Base-by-base conservation (phyloP, 1,140 invertebrate genomes). In the Euborellia annulipes region DNA sequence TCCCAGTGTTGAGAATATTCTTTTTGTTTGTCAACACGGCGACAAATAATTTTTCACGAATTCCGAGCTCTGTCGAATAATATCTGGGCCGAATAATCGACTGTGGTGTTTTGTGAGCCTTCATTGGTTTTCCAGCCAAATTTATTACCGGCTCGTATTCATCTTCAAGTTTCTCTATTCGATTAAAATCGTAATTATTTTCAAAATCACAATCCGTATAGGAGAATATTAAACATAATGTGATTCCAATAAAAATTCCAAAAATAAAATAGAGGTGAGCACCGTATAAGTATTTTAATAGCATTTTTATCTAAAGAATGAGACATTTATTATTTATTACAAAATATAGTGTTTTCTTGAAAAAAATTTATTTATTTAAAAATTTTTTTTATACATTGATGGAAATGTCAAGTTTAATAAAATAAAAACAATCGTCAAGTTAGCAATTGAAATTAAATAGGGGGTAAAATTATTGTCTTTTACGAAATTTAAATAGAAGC, bases 11-110 rank as follows among this genome's bases (percentile, higher is more conserved):
- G 46, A 76, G 70, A 6, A 90, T 68, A 50, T 77, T 76, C 38
- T 78, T 70, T 48, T 78, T 73, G 2, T 75, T 78, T 2, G 83
- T 82, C 46, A 91, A 66, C 36, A 91, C 75, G 2, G 79, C 87
- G 16, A 90, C 76, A 55, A 94, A 83, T n/a, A 93, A 59, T 58
- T 88, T 89, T 23, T 90, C 83, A 38, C 79, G 71, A 39, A 96
- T 91, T 2, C 86, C 88, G 23, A 96, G 70, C 64, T 95, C 90
- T 0, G 87, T 90, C 11, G 84, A 87, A 61, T 90, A 92, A 67
- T 91, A 95, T 22, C 89, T 69, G 1, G 89, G 89, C 4, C 91
- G 70, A 23, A 82, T 64, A 42, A 86, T 59, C 9, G 41, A 30
- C 7, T 52, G 68, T n/a, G 65, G 62, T 17, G 58, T 53, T 52